A percentile compares a stretch with the other conserved stretches of the same genome.
Evolutionary conservation across 2,888 invertebrate genomes (phyloP).

Genomic region (Petrolisthes manimaculis): DNA sequence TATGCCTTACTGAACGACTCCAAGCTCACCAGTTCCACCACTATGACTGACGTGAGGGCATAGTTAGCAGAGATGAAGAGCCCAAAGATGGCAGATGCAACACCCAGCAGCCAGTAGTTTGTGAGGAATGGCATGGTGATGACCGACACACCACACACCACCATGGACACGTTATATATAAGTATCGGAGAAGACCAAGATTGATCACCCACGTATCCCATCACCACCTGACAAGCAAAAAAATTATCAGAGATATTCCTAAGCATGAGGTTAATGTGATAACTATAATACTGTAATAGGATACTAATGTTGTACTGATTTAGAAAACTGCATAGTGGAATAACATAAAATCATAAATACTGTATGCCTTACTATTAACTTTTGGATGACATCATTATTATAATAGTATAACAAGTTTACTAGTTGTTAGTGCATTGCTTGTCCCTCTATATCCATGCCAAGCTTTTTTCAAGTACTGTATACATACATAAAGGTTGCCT

Average conservation of each 20-base stretch:
- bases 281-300: too few species aligned
- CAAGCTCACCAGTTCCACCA: conserved; percentile 89
- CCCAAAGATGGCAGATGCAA: conserved; percentile 82
- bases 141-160: conserved; percentile 70
- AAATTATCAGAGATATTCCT: neutral
- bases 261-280: too few species aligned
- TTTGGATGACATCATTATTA: too few species aligned
- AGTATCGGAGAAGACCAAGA: conserved; percentile 85
- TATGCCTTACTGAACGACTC: conserved; percentile 93
- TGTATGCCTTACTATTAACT: too few species aligned
- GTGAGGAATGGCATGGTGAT: conserved; percentile 75
- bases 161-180: conserved; percentile 84
- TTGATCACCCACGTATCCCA: conserved; percentile 91
- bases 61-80: conserved; percentile 93
- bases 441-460: too few species aligned
- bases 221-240: conserved; percentile 75
- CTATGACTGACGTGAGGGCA: conserved; percentile 88
- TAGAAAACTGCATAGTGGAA: too few species aligned
- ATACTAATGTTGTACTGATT: too few species aligned
- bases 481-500: too few species aligned
- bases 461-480: too few species aligned
- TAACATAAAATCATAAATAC: too few species aligned
- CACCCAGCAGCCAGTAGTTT: conserved; percentile 66
- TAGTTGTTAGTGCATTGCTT: too few species aligned
- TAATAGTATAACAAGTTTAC: too few species aligned